A percentile compares a stretch with the other conserved stretches of the same genome.
Evolutionary conservation across 2,113 vertebrate genomes (phyloP).

Genomic region (Tragulus kanchil): DNA sequence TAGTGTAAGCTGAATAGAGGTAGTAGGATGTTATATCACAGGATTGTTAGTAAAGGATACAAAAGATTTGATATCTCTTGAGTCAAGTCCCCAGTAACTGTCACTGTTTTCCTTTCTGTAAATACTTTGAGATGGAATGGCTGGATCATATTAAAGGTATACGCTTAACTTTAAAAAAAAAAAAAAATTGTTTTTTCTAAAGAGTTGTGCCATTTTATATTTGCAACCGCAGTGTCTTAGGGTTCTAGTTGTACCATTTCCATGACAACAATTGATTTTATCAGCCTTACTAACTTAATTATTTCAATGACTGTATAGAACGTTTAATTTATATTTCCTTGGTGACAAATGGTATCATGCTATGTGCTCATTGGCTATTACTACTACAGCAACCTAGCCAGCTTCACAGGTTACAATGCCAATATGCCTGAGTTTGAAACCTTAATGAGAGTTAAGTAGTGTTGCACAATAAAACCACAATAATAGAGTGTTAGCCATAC

Average conservation of each 20-base stretch:
- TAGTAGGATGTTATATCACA: not conserved
- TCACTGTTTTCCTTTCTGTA: not conserved
- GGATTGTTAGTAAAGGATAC: not conserved
- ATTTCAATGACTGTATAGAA: not conserved
- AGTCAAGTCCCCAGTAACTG: not conserved
- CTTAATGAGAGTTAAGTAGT: not conserved
- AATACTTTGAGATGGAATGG: not conserved
- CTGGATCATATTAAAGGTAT: not conserved
- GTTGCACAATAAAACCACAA: not conserved
- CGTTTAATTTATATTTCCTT: not conserved
- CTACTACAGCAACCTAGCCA: not conserved
- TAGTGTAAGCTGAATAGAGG: not conserved
- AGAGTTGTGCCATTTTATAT: not conserved
- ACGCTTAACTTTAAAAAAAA: not conserved
- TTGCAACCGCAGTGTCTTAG: not conserved
- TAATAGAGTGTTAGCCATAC: not conserved
- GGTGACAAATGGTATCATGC: not conserved
- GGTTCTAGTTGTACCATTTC: not conserved
- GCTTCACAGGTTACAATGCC: not conserved
- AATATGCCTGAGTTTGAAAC: constrained; percentile 26
- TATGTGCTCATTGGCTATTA: not conserved
- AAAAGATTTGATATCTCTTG: not conserved
- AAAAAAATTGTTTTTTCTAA: not conserved
- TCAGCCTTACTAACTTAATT: not conserved
- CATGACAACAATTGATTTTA: not conserved